Percentiles rank a stretch among this genome's conserved stretches.
Conservation (phyloP, 2,113 vertebrate species). For the Meriones unguiculatus region DNA sequence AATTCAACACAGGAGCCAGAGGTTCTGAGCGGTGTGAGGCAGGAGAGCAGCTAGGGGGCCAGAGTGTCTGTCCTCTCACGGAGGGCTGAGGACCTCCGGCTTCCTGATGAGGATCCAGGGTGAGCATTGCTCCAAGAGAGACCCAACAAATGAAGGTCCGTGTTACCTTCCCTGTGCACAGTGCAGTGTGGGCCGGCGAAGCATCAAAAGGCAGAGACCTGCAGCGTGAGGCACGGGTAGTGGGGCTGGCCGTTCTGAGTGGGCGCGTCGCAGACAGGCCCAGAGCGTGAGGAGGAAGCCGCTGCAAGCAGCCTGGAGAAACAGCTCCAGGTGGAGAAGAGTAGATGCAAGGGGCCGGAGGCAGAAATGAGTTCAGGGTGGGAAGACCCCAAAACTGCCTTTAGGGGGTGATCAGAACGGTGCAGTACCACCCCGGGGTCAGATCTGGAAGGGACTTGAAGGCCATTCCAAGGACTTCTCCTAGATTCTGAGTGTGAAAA, state of each 20-base stretch:
- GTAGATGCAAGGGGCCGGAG: conserved; percentile 20
- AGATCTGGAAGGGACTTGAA: not conserved
- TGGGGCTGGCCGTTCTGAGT: not conserved
- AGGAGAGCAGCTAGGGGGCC: not conserved
- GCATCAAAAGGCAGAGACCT: conserved; percentile 1
- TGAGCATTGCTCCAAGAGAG: not conserved
- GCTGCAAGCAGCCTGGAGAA: not conserved
- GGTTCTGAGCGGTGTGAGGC: not conserved
- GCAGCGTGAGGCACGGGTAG: not conserved
- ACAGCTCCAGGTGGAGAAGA: not conserved
- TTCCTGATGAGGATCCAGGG: not conserved
- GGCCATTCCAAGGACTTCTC: not conserved
- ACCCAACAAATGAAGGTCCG: not conserved
- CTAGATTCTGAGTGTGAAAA: not conserved
- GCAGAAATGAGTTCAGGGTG: not conserved
- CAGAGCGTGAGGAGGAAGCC: not conserved
- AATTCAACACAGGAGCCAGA: not conserved
- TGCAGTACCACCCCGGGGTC: not conserved
- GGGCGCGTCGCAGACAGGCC: conserved; percentile 7
- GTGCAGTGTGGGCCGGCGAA: not conserved
- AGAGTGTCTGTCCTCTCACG: conserved; percentile 10
- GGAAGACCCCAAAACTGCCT: not conserved
- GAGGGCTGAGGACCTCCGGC: not conserved
- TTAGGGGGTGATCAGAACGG: not conserved
- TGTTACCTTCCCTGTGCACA: not conserved